Evolutionary conservation across 2,113 vertebrate species (phyloP).

Genomic region (Antidorcas marsupialis): DNA sequence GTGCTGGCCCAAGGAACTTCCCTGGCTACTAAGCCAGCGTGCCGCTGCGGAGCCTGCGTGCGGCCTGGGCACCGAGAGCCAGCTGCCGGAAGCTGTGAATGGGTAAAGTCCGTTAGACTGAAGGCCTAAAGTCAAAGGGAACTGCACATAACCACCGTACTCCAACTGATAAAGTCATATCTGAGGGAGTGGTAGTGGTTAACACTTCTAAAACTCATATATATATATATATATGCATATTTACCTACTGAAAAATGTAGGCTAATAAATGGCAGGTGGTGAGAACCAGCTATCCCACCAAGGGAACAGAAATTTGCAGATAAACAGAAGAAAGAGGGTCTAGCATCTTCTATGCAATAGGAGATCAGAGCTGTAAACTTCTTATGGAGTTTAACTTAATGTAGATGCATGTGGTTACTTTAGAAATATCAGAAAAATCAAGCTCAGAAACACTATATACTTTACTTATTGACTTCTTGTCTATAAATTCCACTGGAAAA

Average conservation of each 20-base stretch:
- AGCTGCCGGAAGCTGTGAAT: not conserved
- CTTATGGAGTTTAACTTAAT: not conserved
- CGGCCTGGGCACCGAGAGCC: fast-evolving
- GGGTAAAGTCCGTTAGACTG: not conserved
- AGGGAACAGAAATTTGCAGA: not conserved
- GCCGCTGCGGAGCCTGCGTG: not conserved
- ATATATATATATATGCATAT: not conserved
- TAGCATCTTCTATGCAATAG: not conserved
- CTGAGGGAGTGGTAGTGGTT: not conserved
- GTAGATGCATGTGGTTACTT: not conserved
- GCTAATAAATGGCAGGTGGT: not conserved
- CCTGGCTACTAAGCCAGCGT: not conserved
- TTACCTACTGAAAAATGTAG: not conserved
- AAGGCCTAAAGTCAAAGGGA: not conserved
- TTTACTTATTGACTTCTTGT: not conserved
- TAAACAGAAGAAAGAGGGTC: not conserved
- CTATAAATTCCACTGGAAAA: not conserved
- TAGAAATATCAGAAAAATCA: not conserved
- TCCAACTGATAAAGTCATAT: not conserved
- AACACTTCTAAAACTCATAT: not conserved
- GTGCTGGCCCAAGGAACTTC: not conserved
- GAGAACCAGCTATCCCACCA: not conserved
- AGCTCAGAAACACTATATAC: not conserved
- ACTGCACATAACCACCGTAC: not conserved
- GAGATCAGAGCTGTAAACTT: not conserved